Percentiles rank a stretch among this genome's conserved stretches.
These are phyloP conservation scores for Himalopsyche japonica DNA, from an alignment of 2,888 invertebrate genomes.

Conservation along the genomic window DNA sequence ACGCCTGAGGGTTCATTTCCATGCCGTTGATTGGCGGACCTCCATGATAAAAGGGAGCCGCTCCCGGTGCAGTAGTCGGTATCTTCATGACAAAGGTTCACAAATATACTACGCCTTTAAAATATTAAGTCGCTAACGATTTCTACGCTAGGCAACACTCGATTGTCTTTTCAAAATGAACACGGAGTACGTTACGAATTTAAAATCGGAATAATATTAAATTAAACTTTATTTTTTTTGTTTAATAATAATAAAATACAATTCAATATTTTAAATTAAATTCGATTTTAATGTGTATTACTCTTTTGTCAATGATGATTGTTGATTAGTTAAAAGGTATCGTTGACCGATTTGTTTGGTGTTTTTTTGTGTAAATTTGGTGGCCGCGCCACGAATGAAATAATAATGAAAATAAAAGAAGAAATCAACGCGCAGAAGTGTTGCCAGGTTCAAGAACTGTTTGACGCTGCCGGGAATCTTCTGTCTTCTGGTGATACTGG, in stretches of 20 bases:
- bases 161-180: neutral
- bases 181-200: neutral
- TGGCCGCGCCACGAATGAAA: neutral
- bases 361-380: no score
- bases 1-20: slow-evolving; percentile 32
- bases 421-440: neutral
- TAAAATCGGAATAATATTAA: neutral
- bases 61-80: slow-evolving; percentile 22
- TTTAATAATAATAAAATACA: neutral
- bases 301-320: neutral
- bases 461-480: neutral
- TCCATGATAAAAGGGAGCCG: slow-evolving; percentile 25
- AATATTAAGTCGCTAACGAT: neutral
- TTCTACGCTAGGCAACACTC: neutral
- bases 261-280: neutral
- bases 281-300: neutral
- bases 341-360: neutral
- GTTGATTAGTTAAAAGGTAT: neutral
- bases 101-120: neutral
- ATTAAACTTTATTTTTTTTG: neutral
- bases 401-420: neutral
- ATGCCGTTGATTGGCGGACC: slow-evolving; percentile 29
- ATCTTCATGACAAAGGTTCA: slow-evolving; percentile 31
- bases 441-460: neutral
- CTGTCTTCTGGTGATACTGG: neutral